phyloP scores from a whole-genome alignment of 2,888 invertebrate genomes.

The Hemithea aestivaria region DNA sequence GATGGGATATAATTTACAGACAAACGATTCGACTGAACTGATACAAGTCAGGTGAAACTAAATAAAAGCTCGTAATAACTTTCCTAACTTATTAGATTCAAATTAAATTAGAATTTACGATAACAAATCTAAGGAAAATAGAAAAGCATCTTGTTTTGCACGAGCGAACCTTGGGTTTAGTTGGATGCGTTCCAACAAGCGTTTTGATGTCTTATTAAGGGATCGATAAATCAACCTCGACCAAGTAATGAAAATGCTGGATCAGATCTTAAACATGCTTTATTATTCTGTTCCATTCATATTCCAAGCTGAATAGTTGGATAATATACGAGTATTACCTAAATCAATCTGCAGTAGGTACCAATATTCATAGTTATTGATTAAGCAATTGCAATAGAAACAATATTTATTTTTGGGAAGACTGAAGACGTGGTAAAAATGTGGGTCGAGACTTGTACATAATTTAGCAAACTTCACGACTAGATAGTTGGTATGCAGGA shows the following conservation, averaged over 20 bases:
- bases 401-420: no score
- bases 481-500: no score
- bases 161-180: constrained; percentile 18
- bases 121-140: constrained; percentile 29
- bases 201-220: constrained; percentile 17
- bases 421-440: no score
- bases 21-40: no score
- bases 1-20: no score
- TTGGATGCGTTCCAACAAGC: constrained; percentile 23
- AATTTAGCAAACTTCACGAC: no score
- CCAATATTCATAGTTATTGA: no score
- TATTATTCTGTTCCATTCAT: background rate
- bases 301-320: no score
- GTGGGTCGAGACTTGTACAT: no score
- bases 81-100: background rate
- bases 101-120: constrained; percentile 5
- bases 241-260: constrained; percentile 18
- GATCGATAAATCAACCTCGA: constrained; percentile 18
- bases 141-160: constrained; percentile 18
- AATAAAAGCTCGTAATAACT: background rate
- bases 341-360: no score
- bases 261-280: constrained; percentile 4
- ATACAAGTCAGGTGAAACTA: constrained; percentile 1
- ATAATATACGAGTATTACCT: no score
- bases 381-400: no score